Evolutionary conservation across 2,888 invertebrate species (phyloP).

Genomic region (Mechanitis mazaeus): DNA sequence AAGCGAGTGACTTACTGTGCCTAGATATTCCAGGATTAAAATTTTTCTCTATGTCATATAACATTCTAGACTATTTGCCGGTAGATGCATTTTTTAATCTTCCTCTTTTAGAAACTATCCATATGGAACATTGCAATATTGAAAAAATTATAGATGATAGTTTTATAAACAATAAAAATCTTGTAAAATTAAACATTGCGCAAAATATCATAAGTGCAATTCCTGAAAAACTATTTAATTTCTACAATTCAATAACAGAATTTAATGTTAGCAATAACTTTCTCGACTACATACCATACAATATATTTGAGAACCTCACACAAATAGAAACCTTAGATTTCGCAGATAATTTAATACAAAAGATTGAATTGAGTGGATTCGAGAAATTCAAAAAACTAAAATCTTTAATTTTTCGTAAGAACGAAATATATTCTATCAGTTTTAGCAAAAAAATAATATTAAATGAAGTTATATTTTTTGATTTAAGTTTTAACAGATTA

Average conservation of each 20-base stretch:
- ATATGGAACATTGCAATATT: conserved; percentile 83
- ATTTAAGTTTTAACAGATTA: conserved; percentile 63
- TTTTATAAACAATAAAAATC: conserved; percentile 84
- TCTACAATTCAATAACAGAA: conserved; percentile 83
- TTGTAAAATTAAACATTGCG: conserved; percentile 83
- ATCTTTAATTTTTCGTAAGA: conserved; percentile 59
- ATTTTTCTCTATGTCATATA: conserved; percentile 83
- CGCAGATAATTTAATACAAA: conserved; percentile 81
- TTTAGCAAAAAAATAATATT: conserved; percentile 57
- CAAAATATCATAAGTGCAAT: conserved; percentile 82
- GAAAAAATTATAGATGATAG: conserved; percentile 81
- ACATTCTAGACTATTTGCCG: conserved; percentile 85
- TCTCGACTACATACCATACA: conserved; percentile 86
- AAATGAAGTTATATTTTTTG: conserved; percentile 53
- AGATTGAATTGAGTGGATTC: conserved; percentile 80
- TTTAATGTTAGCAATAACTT: conserved; percentile 84
- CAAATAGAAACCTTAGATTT: conserved; percentile 83
- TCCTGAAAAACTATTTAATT: conserved; percentile 80
- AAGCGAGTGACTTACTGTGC: conserved; percentile 80
- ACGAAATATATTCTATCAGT: conserved; percentile 61
- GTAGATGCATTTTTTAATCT: conserved; percentile 83
- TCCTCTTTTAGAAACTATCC: conserved; percentile 85
- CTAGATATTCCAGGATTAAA: conserved; percentile 86
- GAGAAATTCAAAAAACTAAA: conserved; percentile 59
- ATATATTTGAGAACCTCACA: conserved; percentile 83